Evolutionary conservation across 2,888 invertebrate genomes (phyloP), one percentile per base, ranked within the genome.

Genomic region (Ceratothoa steindachneri): DNA sequence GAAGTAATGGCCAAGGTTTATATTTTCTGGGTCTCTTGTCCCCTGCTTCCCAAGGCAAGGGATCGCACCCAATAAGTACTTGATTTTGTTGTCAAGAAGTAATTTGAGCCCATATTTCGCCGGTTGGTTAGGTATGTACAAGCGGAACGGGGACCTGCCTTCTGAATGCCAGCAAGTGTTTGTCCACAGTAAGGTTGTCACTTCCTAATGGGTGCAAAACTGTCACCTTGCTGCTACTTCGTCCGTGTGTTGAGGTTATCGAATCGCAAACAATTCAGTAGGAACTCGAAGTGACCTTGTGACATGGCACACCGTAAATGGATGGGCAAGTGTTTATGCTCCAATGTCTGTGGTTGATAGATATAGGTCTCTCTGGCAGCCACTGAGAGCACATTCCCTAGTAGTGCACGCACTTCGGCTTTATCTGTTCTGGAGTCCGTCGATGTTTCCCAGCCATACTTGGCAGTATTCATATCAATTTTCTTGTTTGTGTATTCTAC

Each of bases 81-180:
- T 80, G 30, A 83, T 83, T 28, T 69, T 77, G 70, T 82, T 82
- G 80, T 84, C 83, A 76, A 81, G 81, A 69, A 81, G 71, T 28
- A 84, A 80, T 81, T 84, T 84, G 28, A 84, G 72, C 9, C 83
- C 84, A 78, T 83, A 83, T 74, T 82, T 83, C 55, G 82, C 82
- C 5, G 82, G 82, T n/a, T n/a, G n/a, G n/a, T n/a, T n/a, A n/a
- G n/a, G n/a, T n/a, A n/a, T n/a, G n/a, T n/a, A n/a, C n/a, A 74
- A 82, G 80, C 2, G 79, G 68, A 71, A 82, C 81, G 4, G 28
- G 30, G 69, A 81, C 81, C 69, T 80, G 41, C 0, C 81, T 81
- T 24, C 82, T 71, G 75, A 80, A 82, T 5, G 81, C 80, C 12
- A 82, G 80, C 15, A 82, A 72, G 68, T 81, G 81, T 74, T 82